Conservation (phyloP, 1,140 invertebrate species). For the Lethocerus indicus region DNA sequence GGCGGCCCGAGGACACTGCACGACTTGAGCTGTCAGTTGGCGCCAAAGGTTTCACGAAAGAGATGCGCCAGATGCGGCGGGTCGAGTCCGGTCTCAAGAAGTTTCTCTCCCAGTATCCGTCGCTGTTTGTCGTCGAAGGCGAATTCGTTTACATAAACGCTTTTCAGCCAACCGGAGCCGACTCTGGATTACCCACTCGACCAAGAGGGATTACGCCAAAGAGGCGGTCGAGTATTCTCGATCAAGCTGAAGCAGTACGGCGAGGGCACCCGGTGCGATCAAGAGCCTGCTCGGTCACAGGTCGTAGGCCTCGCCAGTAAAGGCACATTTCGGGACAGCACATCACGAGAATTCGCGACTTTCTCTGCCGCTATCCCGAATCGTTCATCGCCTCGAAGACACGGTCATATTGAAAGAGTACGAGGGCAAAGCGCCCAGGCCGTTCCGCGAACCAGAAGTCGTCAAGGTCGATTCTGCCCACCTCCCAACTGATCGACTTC, state of each 20-base stretch:
- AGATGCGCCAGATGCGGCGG: slow-evolving; percentile 87
- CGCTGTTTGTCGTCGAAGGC: slow-evolving; percentile 76
- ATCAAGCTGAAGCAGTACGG: slow-evolving; percentile 81
- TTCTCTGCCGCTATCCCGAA: slow-evolving; percentile 67
- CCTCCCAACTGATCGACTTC: slow-evolving; percentile 52
- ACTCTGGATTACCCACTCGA: slow-evolving; percentile 21
- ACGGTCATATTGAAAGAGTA: slow-evolving; percentile 54
- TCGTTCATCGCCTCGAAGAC: slow-evolving; percentile 78
- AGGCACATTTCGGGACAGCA: slow-evolving; percentile 88
- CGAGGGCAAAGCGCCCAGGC: slow-evolving; percentile 33
- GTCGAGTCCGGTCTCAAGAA: slow-evolving; percentile 87
- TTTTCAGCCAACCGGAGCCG: slow-evolving; percentile 32
- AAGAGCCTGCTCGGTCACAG: slow-evolving; percentile 83
- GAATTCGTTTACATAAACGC: slow-evolving; percentile 82
- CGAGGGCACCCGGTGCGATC: slow-evolving; percentile 74
- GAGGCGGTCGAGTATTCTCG: slow-evolving; percentile 88
- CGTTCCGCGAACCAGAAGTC: slow-evolving; percentile 45
- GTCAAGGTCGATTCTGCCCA: slow-evolving; percentile 66
- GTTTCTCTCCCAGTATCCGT: slow-evolving; percentile 77
- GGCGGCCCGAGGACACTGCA: slow-evolving; percentile 83
- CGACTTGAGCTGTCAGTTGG: slow-evolving; percentile 91
- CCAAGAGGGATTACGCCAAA: slow-evolving; percentile 68
- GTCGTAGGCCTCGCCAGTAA: slow-evolving; percentile 85
- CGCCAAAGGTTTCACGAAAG: slow-evolving; percentile 87
- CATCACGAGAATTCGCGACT: slow-evolving; percentile 85